Conservation (phyloP, 2,888 invertebrate species). For the Epirrhoe alternata region DNA sequence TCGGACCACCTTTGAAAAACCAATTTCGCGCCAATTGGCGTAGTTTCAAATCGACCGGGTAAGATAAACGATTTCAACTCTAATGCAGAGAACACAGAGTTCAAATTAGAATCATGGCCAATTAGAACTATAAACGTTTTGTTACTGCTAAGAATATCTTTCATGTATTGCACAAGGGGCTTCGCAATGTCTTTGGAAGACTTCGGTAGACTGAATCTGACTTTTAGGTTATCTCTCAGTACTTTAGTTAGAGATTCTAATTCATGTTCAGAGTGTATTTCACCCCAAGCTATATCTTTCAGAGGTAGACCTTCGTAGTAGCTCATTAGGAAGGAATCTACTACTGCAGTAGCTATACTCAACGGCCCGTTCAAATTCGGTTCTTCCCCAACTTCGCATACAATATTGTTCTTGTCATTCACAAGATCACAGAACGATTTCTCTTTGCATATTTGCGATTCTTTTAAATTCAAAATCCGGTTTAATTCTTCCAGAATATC, state of each 20-base stretch:
- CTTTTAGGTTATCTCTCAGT: slow-evolving; percentile 58
- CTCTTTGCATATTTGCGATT: slow-evolving; percentile 59
- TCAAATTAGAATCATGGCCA: slow-evolving; percentile 73
- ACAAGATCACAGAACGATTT: slow-evolving; percentile 59
- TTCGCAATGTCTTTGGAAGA: slow-evolving; percentile 57
- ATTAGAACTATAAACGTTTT: slow-evolving; percentile 59
- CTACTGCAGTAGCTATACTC: slow-evolving; percentile 54
- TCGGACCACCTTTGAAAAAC: slow-evolving; percentile 72
- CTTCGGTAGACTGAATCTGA: slow-evolving; percentile 61
- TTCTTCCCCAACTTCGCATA: slow-evolving; percentile 56
- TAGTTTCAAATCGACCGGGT: slow-evolving; percentile 61
- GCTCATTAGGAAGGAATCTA: slow-evolving; percentile 71
- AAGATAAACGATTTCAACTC: slow-evolving; percentile 57
- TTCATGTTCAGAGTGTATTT: slow-evolving; percentile 53
- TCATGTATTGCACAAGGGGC: slow-evolving; percentile 61
- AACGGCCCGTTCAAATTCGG: slow-evolving; percentile 64
- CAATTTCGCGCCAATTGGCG: slow-evolving; percentile 72
- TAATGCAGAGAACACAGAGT: slow-evolving; percentile 56
- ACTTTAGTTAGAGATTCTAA: slow-evolving; percentile 61
- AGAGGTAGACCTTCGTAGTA: slow-evolving; percentile 65
- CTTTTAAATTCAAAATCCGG: slow-evolving; percentile 60
- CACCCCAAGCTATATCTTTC: slow-evolving; percentile 68
- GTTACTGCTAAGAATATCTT: slow-evolving; percentile 47
- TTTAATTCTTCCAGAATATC: slow-evolving; percentile 56
- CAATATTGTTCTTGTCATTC: slow-evolving; percentile 48